A percentile compares a stretch with the other conserved stretches of the same genome.
These are phyloP conservation scores for Odontomachus brunneus DNA, from an alignment of 1,140 invertebrate genomes.

Conservation along the genomic window DNA sequence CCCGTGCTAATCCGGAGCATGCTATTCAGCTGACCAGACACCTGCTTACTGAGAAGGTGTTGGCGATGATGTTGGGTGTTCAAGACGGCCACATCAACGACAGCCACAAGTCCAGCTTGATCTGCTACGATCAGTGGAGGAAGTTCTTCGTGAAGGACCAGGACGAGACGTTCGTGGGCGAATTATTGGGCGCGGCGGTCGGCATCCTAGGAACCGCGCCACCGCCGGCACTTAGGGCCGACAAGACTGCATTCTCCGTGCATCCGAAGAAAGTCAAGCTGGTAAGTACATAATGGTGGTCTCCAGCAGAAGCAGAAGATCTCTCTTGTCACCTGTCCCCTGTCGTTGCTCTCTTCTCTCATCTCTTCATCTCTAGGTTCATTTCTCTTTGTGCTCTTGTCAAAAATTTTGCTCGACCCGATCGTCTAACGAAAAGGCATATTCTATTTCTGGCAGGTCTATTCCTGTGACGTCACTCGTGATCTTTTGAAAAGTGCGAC, in stretches of 20 bases:
- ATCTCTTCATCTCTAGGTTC: too few relatives aligned
- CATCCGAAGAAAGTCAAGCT: constrained; percentile 93
- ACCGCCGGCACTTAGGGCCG: constrained; percentile 84
- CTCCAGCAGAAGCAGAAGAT: too few relatives aligned
- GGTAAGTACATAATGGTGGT: constrained; percentile 83
- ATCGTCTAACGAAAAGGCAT: too few relatives aligned
- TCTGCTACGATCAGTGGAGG: constrained; percentile 91
- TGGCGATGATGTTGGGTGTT: constrained; percentile 92
- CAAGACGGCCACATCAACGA: constrained; percentile 88
- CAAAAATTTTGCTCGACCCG: too few relatives aligned
- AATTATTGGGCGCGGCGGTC: constrained; percentile 91
- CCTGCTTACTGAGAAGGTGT: constrained; percentile 89
- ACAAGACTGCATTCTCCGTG: constrained; percentile 90
- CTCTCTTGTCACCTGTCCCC: too few relatives aligned
- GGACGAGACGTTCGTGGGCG: constrained; percentile 92
- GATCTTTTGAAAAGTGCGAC: too few relatives aligned
- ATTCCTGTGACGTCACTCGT: too few relatives aligned
- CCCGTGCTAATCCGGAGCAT: constrained; percentile 86
- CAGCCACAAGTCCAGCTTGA: constrained; percentile 88
- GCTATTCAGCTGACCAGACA: constrained; percentile 87
- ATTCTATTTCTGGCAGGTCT: too few relatives aligned
- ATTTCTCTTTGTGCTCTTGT: too few relatives aligned
- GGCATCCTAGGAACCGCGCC: constrained; percentile 89
- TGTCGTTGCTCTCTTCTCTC: too few relatives aligned
- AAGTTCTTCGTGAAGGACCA: constrained; percentile 91